These are phyloP conservation scores for Seira ritae DNA, from an alignment of 2,888 invertebrate genomes.

Conservation along the genomic window DNA sequence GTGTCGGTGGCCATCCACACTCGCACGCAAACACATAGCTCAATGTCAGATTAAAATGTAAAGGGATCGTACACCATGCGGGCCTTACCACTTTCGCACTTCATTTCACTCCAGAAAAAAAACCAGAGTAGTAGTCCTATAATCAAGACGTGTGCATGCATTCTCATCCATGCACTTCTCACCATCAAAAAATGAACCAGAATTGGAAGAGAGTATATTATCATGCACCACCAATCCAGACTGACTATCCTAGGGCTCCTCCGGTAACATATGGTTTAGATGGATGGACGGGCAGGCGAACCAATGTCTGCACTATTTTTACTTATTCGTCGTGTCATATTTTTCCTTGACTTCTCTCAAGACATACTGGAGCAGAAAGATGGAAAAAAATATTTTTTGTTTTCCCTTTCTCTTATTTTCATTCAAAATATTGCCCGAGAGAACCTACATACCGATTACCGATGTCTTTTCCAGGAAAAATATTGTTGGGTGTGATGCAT, in stretches of 20 bases:
- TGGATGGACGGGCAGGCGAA: slow-evolving; percentile 27
- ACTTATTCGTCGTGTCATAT: slow-evolving; percentile 2
- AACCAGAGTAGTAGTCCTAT: not conserved
- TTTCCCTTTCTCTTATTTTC: slow-evolving; percentile 2
- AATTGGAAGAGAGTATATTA: not conserved
- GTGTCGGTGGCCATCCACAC: not conserved
- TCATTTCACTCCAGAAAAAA: not conserved
- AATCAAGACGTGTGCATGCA: not conserved
- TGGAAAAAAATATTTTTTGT: slow-evolving; percentile 16
- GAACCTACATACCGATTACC: too few relatives aligned
- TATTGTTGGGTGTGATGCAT: not conserved
- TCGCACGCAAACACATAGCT: slow-evolving; percentile 18
- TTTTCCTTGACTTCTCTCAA: not conserved
- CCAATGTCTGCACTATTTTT: not conserved
- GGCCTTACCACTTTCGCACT: not conserved
- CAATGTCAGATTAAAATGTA: slow-evolving; percentile 41
- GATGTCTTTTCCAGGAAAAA: not conserved
- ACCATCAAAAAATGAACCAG: not conserved
- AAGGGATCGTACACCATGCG: not conserved
- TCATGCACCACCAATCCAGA: not conserved
- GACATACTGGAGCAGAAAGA: not conserved
- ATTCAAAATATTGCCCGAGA: too few relatives aligned
- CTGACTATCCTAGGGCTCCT: not conserved
- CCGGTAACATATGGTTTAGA: slow-evolving; percentile 28
- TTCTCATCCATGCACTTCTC: not conserved